Evolutionary conservation across 2,113 vertebrate genomes (phyloP), one percentile per base, ranked within the genome.

Genomic region (Gadus chalcogrammus): DNA sequence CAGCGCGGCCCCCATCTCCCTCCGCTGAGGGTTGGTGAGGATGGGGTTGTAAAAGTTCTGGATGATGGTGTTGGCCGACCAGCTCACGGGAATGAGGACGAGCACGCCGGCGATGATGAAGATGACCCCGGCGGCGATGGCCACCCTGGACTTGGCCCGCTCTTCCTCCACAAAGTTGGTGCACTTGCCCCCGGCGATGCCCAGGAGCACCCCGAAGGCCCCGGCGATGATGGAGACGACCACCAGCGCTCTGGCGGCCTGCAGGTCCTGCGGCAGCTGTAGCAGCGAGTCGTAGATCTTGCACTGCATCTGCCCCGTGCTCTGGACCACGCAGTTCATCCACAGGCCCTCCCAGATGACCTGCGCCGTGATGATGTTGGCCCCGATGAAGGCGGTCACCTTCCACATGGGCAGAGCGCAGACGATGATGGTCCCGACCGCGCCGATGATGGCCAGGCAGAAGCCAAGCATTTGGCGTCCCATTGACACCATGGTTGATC

Each of bases 1-100:
- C 52, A 99, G 91, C 0, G 94, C 89, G 0, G 94, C 90, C 0
- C 97, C 97, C 71, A 98, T 76, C 82, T 93, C 92, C 67, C 89
- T 88, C 78, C 85, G 76, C 83, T 92, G 92, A 3, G 85, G 64
- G 5, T 72, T 65, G 76, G 67, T 83, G 58, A 91, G 0, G 0
- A 87, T 0, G 4, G 92, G 92, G 78, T 91, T 92, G 93, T 97
- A 96, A 93, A 97, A 99, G 64, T 98, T 92, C 16, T 71, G 90
- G 90, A 98, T 88, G 84, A 97, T 89, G 84, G 61, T 88, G 90
- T 96, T 92, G 72, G 96, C 93, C 0, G 95, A 93, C 97, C 96
- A 99, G 77, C 90, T 96, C 65, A 96, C 73, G 0, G 97, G 95
- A 62, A 97, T 87, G 71, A 98, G 92, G 12, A 91, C 62, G 17